Evolutionary conservation across 1,140 invertebrate genomes (phyloP).

Genomic region (Glomeris maerens): DNA sequence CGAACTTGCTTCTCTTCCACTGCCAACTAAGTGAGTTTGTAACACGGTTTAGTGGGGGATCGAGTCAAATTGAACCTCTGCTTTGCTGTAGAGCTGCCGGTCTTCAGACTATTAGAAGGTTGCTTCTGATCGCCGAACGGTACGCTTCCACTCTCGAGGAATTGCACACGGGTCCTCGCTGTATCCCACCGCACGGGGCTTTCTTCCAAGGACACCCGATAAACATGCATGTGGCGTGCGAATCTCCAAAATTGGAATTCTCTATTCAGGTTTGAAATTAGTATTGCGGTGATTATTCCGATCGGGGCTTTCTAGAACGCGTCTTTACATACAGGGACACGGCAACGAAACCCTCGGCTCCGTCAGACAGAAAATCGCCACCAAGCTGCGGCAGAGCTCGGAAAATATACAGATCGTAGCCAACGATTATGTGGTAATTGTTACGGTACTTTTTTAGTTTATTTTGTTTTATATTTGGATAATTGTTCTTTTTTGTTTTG

Average conservation of each 20-base stretch:
- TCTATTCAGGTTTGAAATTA: no score
- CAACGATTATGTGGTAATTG: conserved; percentile 30
- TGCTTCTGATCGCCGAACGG: conserved; percentile 35
- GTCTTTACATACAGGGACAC: conserved; percentile 23
- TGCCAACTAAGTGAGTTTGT: conserved; percentile 28
- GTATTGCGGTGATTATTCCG: no score
- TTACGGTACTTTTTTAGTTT: no score
- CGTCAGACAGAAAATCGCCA: conserved; percentile 29
- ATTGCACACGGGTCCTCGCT: conserved; percentile 29
- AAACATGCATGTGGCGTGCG: conserved; percentile 30
- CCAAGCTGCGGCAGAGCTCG: conserved; percentile 23
- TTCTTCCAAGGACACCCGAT: conserved; percentile 37
- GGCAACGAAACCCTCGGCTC: conserved; percentile 35
- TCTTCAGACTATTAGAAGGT: conserved; percentile 34
- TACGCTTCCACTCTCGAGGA: conserved; percentile 39
- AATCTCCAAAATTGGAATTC: conserved; percentile 32
- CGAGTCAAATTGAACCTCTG: not conserved
- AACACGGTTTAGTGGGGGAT: not conserved
- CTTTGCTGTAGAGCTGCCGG: conserved; percentile 24
- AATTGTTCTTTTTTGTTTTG: no score
- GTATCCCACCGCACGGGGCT: conserved; percentile 37
- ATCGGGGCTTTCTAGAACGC: not conserved
- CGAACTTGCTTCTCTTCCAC: conserved; percentile 29
- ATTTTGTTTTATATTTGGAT: no score
- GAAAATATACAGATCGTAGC: conserved; percentile 32